Percentiles rank a stretch among this genome's conserved stretches.
phyloP scores from a whole-genome alignment of 2,113 vertebrate species.

The Corythornis vintsioides region DNA sequence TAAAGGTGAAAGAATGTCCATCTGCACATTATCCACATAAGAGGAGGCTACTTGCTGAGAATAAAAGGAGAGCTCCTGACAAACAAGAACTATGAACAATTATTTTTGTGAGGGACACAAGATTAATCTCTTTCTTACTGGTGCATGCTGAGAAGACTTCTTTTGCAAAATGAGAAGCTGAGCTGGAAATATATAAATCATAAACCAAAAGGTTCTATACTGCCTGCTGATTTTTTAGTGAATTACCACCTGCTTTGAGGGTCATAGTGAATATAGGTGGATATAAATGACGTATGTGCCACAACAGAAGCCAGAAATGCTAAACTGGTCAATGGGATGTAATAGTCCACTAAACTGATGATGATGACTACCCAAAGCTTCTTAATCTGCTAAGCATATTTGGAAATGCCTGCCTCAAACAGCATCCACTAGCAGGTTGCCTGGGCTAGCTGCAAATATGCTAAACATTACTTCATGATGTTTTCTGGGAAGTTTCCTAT shows the following conservation, averaged over 20 bases:
- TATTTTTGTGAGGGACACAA: background rate
- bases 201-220: background rate
- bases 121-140: background rate
- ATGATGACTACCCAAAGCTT: background rate
- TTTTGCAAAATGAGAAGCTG: background rate
- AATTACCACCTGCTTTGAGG: background rate
- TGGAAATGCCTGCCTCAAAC: background rate
- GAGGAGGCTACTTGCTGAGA: background rate
- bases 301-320: background rate
- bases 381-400: background rate
- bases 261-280: background rate
- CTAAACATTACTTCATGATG: background rate
- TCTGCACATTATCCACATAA: background rate
- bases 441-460: background rate
- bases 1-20: background rate
- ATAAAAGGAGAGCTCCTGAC: background rate
- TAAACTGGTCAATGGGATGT: background rate
- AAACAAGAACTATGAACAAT: background rate
- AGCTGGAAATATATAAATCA: background rate
- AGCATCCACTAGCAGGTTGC: background rate
- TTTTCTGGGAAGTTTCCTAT: background rate
- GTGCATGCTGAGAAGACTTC: background rate
- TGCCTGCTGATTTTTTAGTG: background rate
- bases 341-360: accelerated
- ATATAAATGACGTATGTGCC: background rate